Evolutionary conservation across 2,888 invertebrate species (phyloP), one percentile per base, ranked within the genome.

Genomic region (Agonopterix heracliana): DNA sequence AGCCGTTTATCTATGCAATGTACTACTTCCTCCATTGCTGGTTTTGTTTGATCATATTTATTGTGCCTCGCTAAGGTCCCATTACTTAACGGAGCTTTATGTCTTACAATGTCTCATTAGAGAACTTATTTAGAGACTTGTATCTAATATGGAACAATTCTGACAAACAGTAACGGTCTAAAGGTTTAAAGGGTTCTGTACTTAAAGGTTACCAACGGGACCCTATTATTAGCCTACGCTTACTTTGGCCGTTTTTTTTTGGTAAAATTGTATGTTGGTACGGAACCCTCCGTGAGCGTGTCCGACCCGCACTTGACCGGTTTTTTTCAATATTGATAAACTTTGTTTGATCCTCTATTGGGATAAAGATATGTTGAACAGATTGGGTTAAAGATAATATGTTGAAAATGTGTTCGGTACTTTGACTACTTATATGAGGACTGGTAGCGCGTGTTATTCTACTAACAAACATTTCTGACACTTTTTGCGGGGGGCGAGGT

Each of bases 41-140:
- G 76, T 82, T 84, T 80, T 76, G 80, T 78, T 79, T 72, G 73
- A 79, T 81, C 78, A 81, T 80, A 81, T 85, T 85, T 85, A 83
- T 81, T 41, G 70, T 71, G 64, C 62, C 63, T 66, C 44, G 64
- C 66, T 63, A 64, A 64, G 58, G 67, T 69, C 57, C 67, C 72
- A 81, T 83, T 79, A 81, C 66, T 81, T 77, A 74, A 63, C 66
- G 55, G 60, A 60, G 70, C 61, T 74, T 71, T 76, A 73, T 73
- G 68, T 62, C 63, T 58, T 59, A 66, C 65, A 65, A 63, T 64
- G 72, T 77, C 82, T 83, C 82, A 83, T 84, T 82, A 85, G 74
- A 45, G 14, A 12, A 34, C n/a, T n/a, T 36, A 45, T 36, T 45
- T 36, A 13, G 36, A 34, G 67, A 66, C 63, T 61, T 64, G 54